These are phyloP conservation scores for Anolis carolinensis DNA, from an alignment of 2,113 vertebrate species.

Conservation along the genomic window DNA sequence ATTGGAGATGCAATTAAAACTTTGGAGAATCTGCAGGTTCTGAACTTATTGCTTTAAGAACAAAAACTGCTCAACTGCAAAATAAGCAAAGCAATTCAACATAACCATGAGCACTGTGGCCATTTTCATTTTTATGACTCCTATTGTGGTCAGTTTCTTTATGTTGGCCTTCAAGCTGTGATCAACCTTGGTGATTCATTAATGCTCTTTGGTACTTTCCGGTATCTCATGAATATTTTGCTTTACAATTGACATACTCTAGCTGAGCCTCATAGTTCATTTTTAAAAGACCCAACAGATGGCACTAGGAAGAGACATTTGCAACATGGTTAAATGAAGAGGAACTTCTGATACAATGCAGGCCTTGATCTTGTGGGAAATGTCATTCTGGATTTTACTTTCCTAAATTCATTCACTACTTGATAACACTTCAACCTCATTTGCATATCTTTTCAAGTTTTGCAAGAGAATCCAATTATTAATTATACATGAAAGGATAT, in stretches of 20 bases:
- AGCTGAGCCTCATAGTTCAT: background rate
- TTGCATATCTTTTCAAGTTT: fast-evolving
- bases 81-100: background rate
- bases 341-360: background rate
- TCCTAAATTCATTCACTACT: slow-evolving; percentile 5
- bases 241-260: slow-evolving; percentile 1
- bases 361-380: background rate
- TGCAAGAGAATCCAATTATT: background rate
- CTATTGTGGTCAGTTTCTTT: background rate
- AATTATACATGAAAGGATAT: background rate
- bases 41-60: background rate
- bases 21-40: too few species aligned
- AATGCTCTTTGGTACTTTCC: background rate
- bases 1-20: too few species aligned
- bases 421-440: background rate
- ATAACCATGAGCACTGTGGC: slow-evolving; percentile 1
- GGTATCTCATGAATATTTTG: background rate
- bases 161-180: slow-evolving; percentile 5
- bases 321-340: background rate
- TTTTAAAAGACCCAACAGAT: slow-evolving; percentile 20
- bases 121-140: background rate
- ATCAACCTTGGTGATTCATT: background rate
- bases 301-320: background rate
- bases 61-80: background rate
- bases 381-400: slow-evolving; percentile 23